Base-by-base conservation (phyloP, 2,888 invertebrate genomes). In the Oasisia sp. region DNA sequence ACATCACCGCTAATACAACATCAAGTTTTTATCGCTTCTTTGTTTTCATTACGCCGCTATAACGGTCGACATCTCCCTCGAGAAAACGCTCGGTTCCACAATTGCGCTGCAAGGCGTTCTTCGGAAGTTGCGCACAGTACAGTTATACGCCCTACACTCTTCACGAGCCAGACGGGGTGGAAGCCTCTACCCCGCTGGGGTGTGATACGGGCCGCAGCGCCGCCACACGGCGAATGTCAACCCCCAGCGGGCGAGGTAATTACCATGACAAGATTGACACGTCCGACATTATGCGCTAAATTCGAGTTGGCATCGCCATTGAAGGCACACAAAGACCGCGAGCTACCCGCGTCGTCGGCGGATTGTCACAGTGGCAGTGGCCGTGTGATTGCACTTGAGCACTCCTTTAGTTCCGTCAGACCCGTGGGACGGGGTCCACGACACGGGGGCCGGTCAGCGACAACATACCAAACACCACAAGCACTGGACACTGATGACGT, bases 141-240 rank as follows among this genome's bases (percentile, higher is more conserved):
- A 50, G 50, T 50, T 50, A 74, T 74, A 74, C 7, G 27, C 74
- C 27, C 14, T 74, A 74, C 7, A 74, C 74, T 27, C 14, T 74
- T 74, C 74, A 19, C 74, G 74, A 5, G 74, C 74, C 74, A 74
- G 74, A 74, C 74, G 19, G 74, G 74, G 74, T 74, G n/a, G n/a
- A 74, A 27, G 74, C 74, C 19, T 5, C 74, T 74, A 74, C 74
- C 74, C 74, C 74, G 74, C 74, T 74, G 74, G 74, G 27, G 74
- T n/a, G 27, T 74, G 74, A 27, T n/a, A 74, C 19, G 74, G 74
- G 27, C 19, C 14, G 27, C 74, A 27, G 74, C 74, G 74, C 74
- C 74, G 74, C 74, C 74, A 74, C 74, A 74, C 74, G 74, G 74
- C 74, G 74, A 74, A 74, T 74, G 74, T 74, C 74, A 74, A 74